Conservation (phyloP, 2,113 vertebrate genomes). For the Ciconia maguari region DNA sequence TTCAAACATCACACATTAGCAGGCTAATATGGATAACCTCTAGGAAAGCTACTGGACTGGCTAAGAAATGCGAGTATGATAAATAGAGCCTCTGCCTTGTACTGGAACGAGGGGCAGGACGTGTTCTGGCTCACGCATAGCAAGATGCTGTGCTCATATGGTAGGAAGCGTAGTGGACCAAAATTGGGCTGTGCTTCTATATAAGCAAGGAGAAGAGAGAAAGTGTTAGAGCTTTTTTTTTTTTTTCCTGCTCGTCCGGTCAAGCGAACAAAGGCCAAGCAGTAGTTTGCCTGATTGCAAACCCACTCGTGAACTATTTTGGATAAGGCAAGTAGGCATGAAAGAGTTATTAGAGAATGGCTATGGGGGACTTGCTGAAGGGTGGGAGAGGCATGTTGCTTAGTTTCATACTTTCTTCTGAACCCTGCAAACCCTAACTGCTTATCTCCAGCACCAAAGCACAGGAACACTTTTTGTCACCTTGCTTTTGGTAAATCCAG, state of each 20-base stretch:
- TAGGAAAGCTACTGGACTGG: not conserved
- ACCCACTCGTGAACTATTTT: not conserved
- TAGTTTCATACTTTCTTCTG: not conserved
- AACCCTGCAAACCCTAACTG: not conserved
- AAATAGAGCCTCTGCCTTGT: not conserved
- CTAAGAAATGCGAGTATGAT: not conserved
- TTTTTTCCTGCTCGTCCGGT: not conserved
- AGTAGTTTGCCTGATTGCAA: not conserved
- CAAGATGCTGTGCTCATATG: not conserved
- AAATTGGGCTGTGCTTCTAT: not conserved
- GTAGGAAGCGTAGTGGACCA: not conserved
- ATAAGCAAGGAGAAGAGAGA: not conserved
- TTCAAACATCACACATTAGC: not conserved
- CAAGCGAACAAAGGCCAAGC: not conserved
- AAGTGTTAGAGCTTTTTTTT: not conserved
- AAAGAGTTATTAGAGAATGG: not conserved
- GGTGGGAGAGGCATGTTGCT: not conserved
- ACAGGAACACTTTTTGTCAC: not conserved
- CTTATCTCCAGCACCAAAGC: not conserved
- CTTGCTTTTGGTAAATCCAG: not conserved
- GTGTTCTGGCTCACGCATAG: not conserved
- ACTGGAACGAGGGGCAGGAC: fast-evolving
- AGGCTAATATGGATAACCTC: not conserved
- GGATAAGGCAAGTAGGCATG: not conserved
- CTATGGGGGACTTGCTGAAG: not conserved